These are phyloP conservation scores for Orthonevra nobilis DNA, from an alignment of 2,888 invertebrate species.

Conservation along the genomic window DNA sequence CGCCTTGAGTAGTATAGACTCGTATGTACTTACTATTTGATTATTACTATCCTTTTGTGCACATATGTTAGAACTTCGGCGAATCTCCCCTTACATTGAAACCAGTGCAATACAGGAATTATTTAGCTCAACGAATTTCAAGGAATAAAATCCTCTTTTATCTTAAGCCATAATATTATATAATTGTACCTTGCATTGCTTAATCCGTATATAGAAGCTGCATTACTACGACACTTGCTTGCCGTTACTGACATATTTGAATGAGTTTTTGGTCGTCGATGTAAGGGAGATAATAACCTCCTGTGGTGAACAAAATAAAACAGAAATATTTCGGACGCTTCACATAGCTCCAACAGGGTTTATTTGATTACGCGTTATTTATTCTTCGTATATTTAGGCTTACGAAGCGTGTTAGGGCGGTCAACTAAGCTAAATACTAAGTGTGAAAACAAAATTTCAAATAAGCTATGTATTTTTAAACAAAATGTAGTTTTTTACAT, in stretches of 20 bases:
- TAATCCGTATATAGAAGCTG: slow-evolving; percentile 27
- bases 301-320: slow-evolving; percentile 54
- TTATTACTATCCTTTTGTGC: slow-evolving; percentile 59
- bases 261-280: slow-evolving; percentile 45
- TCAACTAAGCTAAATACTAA: too few relatives aligned
- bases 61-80: slow-evolving; percentile 49
- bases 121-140: slow-evolving; percentile 38
- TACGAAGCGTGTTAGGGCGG: too few relatives aligned
- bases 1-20: slow-evolving; percentile 8
- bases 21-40: slow-evolving; percentile 31
- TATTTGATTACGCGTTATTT: background rate
- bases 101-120: slow-evolving; percentile 32
- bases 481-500: too few relatives aligned
- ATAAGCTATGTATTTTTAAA: too few relatives aligned
- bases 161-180: slow-evolving; percentile 60
- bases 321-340: slow-evolving; percentile 21
- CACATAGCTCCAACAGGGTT: slow-evolving; percentile 8
- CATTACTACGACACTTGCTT: slow-evolving; percentile 37
- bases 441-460: too few relatives aligned
- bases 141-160: slow-evolving; percentile 57
- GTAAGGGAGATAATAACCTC: slow-evolving; percentile 50
- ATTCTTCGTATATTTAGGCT: too few relatives aligned
- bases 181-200: slow-evolving; percentile 52
- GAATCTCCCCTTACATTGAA: slow-evolving; percentile 29
- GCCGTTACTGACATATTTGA: slow-evolving; percentile 8